phyloP scores from a whole-genome alignment of 1,140 invertebrate genomes.

The Philopotamus ludificatus region DNA sequence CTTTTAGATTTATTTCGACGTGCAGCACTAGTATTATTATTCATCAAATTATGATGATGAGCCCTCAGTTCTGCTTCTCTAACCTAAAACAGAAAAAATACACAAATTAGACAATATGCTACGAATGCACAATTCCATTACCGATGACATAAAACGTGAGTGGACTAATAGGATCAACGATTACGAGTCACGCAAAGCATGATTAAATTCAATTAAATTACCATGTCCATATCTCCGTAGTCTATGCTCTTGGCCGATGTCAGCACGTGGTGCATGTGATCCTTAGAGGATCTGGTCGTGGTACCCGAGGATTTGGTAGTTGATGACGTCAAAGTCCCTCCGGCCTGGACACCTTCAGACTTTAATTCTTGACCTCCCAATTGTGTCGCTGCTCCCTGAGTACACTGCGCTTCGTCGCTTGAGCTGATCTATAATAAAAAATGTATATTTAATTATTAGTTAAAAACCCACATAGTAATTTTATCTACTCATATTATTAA shows the following conservation, averaged over 20 bases:
- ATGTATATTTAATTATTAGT: too few relatives aligned
- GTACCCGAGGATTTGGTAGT: conserved; percentile 56
- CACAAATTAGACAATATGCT: not conserved
- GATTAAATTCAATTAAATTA: conserved; percentile 41
- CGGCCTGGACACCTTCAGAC: conserved; percentile 79
- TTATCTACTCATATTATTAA: too few relatives aligned
- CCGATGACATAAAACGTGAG: too few relatives aligned
- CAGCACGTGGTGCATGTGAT: conserved; percentile 62
- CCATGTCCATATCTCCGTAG: conserved; percentile 72
- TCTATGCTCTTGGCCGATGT: conserved; percentile 68
- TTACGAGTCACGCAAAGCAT: not conserved
- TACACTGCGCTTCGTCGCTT: conserved; percentile 54
- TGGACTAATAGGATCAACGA: not conserved
- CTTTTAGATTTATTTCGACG: conserved; percentile 79
- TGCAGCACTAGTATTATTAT: conserved; percentile 64
- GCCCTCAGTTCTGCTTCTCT: conserved; percentile 61
- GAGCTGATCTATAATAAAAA: conserved; percentile 54
- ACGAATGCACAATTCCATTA: too few relatives aligned
- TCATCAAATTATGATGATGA: conserved; percentile 67
- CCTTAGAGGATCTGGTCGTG: conserved; percentile 61
- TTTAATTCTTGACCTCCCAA: conserved; percentile 61
- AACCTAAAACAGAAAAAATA: conserved; percentile 46
- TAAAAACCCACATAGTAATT: too few relatives aligned
- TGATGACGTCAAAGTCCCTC: conserved; percentile 61
- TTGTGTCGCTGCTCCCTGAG: conserved; percentile 46